Conservation (phyloP, 2,888 invertebrate species). For the Cylindroiulus punctatus region DNA sequence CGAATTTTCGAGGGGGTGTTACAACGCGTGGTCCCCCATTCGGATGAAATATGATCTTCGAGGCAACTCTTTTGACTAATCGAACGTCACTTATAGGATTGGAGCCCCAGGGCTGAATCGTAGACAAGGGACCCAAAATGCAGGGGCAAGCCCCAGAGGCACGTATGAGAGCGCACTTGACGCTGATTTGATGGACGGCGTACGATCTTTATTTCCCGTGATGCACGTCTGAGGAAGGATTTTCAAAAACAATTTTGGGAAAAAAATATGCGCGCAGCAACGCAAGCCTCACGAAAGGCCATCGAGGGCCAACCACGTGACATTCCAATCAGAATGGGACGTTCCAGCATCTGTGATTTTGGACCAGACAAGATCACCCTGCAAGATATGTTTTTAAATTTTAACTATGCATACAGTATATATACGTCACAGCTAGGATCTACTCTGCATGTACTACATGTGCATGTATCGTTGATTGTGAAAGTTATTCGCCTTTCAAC, state of each 20-base stretch:
- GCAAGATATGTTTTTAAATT: too few relatives aligned
- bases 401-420: too few relatives aligned
- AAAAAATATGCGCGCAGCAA: not conserved
- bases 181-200: slow-evolving; percentile 37
- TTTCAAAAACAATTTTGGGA: not conserved
- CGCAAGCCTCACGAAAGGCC: not conserved
- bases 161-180: not conserved
- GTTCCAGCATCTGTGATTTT: too few relatives aligned
- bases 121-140: slow-evolving; percentile 13
- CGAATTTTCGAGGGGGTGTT: slow-evolving; percentile 19
- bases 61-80: slow-evolving; percentile 38
- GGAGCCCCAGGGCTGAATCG: not conserved
- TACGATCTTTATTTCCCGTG: not conserved
- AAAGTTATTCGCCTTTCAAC: too few relatives aligned
- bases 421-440: too few relatives aligned
- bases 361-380: too few relatives aligned
- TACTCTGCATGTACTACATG: too few relatives aligned
- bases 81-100: slow-evolving; percentile 42
- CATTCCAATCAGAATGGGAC: too few relatives aligned
- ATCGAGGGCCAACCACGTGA: too few relatives aligned
- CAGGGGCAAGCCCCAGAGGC: not conserved
- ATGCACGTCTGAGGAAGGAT: not conserved
- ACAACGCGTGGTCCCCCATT: not conserved
- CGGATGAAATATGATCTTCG: slow-evolving; percentile 37
- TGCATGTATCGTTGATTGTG: too few relatives aligned